These are phyloP conservation scores for Scaptomyza parva DNA, from an alignment of 2,888 invertebrate species.

Conservation along the genomic window DNA sequence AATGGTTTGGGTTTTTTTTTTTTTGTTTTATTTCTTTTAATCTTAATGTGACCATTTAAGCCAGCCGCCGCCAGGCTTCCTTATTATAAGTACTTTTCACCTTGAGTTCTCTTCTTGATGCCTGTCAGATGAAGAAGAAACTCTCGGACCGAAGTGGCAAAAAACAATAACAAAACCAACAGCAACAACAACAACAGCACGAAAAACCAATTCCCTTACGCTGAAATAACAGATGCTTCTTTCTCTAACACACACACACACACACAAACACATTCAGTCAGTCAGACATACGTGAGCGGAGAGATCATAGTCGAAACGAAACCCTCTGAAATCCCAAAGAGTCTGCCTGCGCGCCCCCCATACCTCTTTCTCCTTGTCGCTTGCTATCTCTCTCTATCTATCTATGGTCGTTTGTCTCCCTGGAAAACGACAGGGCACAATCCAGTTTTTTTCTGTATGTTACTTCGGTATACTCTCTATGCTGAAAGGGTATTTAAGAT, in stretches of 20 bases:
- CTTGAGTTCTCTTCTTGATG: conserved; percentile 48
- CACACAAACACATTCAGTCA: conserved; percentile 41
- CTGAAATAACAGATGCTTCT: conserved; percentile 69
- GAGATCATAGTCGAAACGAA: conserved; percentile 69
- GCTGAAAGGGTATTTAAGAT: neutral
- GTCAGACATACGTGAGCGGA: conserved; percentile 38
- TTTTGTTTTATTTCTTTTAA: no score
- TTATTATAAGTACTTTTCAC: conserved; percentile 72
- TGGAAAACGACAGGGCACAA: conserved; percentile 70
- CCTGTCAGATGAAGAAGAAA: conserved; percentile 44
- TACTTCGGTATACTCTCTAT: conserved; percentile 6
- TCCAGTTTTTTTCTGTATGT: conserved; percentile 68
- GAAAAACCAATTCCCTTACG: conserved; percentile 48
- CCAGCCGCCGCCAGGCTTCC: conserved; percentile 34
- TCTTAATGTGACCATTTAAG: conserved; percentile 46
- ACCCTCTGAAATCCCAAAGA: conserved; percentile 73
- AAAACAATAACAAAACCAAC: conserved; percentile 43
- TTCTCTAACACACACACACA: conserved; percentile 43
- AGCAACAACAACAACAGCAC: conserved; percentile 32
- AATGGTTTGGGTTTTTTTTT: no score
- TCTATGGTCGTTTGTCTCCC: neutral
- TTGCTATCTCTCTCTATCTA: neutral
- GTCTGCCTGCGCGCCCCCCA: conserved; percentile 53
- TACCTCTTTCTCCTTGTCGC: no score
- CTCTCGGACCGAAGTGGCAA: conserved; percentile 58